Conservation (phyloP, 2,888 invertebrate species). For the Drosophila meridiana region DNA sequence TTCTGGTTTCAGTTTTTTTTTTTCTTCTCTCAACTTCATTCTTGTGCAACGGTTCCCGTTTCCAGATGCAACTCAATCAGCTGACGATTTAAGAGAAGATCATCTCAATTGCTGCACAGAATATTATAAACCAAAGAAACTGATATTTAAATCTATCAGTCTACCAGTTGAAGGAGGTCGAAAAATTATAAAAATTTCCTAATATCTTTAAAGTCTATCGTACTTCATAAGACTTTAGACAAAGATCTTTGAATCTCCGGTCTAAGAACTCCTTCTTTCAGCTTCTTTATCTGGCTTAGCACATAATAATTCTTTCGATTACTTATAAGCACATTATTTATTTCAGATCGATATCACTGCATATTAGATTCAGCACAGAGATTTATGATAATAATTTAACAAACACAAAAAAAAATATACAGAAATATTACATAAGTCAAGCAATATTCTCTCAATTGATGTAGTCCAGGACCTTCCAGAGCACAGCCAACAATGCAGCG, state of each 20-base stretch:
- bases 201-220: neutral
- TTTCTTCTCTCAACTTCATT: neutral
- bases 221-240: neutral
- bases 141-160: neutral
- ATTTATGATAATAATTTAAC: conserved; percentile 3
- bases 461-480: conserved; percentile 8
- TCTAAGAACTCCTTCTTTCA: neutral
- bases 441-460: neutral
- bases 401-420: neutral
- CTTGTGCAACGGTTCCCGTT: conserved; percentile 24
- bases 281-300: neutral
- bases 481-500: neutral
- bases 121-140: neutral
- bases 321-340: conserved; percentile 5
- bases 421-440: neutral
- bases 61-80: conserved; percentile 52
- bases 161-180: neutral
- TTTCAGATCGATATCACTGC: conserved; percentile 15
- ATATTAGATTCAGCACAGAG: conserved; percentile 20
- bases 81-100: conserved; percentile 6
- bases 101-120: neutral
- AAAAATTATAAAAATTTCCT: neutral
- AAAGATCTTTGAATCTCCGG: neutral
- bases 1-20: conserved; percentile 3
- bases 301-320: too few relatives aligned